phyloP scores from a whole-genome alignment of 2,113 vertebrate species.

The Pungitius pungitius region DNA sequence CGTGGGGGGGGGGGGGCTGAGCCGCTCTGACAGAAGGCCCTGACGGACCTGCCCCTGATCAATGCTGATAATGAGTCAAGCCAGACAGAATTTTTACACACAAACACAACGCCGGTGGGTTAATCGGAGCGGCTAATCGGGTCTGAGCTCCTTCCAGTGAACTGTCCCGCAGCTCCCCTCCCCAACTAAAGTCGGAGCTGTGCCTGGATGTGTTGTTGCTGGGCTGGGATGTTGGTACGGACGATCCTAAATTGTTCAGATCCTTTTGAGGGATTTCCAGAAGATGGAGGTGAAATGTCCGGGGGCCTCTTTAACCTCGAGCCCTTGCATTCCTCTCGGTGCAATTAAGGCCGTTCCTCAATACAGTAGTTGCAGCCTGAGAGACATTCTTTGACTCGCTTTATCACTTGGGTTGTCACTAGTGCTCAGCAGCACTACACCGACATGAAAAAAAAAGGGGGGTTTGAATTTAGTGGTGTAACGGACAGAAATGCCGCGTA shows the following conservation, averaged over 20 bases:
- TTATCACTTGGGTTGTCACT: background rate
- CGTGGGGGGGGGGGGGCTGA: slow-evolving; percentile 45
- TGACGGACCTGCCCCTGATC: slow-evolving; percentile 67
- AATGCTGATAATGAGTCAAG: slow-evolving; percentile 68
- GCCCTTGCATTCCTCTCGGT: slow-evolving; percentile 41
- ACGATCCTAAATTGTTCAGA: slow-evolving; percentile 15
- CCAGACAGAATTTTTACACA: slow-evolving; percentile 71
- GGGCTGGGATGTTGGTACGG: slow-evolving; percentile 11
- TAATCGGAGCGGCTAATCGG: slow-evolving; percentile 75
- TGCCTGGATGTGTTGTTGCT: slow-evolving; percentile 25
- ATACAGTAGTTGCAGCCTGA: slow-evolving; percentile 8
- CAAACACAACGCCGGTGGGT: slow-evolving; percentile 47
- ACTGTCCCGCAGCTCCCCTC: slow-evolving; percentile 17
- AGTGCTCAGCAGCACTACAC: background rate
- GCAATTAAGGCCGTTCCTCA: slow-evolving; percentile 41
- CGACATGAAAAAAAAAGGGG: background rate
- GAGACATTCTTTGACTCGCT: slow-evolving; percentile 1
- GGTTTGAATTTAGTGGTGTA: background rate
- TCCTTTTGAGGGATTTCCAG: slow-evolving; percentile 32
- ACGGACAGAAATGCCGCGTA: background rate
- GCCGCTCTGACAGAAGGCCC: slow-evolving; percentile 65
- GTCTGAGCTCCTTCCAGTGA: slow-evolving; percentile 68
- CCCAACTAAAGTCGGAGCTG: slow-evolving; percentile 12
- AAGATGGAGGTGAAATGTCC: slow-evolving; percentile 33
- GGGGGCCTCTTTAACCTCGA: slow-evolving; percentile 39